These are phyloP conservation scores for Lysiphlebus fabarum DNA, from an alignment of 1,140 invertebrate species.

Conservation along the genomic window DNA sequence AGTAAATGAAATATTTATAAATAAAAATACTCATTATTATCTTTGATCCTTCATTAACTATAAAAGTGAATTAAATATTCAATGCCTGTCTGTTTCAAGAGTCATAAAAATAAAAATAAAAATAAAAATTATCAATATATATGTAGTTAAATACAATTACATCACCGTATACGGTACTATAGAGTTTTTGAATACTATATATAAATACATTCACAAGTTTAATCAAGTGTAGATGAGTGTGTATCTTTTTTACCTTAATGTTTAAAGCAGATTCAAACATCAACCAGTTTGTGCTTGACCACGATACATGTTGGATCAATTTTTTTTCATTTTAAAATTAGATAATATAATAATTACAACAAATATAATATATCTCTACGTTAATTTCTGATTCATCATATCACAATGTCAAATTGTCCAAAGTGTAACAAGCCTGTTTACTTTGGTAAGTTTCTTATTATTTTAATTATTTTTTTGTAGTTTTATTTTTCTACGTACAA, in stretches of 20 bases:
- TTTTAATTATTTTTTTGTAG: slow-evolving; percentile 1
- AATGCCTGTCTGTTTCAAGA: background rate
- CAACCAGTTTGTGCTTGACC: slow-evolving; percentile 47
- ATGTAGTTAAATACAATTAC: slow-evolving; percentile 27
- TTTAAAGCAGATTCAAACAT: slow-evolving; percentile 23
- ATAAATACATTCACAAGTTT: slow-evolving; percentile 40
- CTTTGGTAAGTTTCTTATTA: slow-evolving; percentile 54
- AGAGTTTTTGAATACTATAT: slow-evolving; percentile 23
- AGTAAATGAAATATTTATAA: too few species aligned
- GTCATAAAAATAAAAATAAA: background rate
- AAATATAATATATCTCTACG: too few species aligned
- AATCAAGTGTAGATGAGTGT: slow-evolving; percentile 48
- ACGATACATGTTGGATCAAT: slow-evolving; percentile 42
- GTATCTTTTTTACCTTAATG: slow-evolving; percentile 46
- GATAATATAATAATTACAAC: too few species aligned
- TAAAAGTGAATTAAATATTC: background rate
- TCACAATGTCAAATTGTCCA: slow-evolving; percentile 60
- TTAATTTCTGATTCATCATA: background rate
- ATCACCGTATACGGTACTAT: slow-evolving; percentile 26
- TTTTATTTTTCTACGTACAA: too few species aligned
- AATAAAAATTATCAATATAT: background rate
- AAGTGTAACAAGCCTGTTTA: slow-evolving; percentile 62
- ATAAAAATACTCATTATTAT: too few species aligned
- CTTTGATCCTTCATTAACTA: background rate
- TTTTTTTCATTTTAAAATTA: too few species aligned